Conservation (phyloP, 2,113 vertebrate species). For the Electrona antarctica region DNA sequence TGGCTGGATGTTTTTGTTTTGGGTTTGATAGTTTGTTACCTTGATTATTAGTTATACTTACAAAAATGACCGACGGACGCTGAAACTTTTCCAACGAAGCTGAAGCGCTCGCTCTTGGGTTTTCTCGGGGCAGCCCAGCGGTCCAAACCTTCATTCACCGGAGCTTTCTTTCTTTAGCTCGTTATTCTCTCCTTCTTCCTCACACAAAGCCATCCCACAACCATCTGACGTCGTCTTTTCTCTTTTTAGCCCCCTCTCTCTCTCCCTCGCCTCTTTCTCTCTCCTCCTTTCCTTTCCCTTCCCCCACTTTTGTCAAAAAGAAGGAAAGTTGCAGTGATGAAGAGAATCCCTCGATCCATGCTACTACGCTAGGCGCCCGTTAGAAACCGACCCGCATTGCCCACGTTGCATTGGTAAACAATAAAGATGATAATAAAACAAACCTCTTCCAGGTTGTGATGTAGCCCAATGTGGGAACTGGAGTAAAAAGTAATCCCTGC, state of each 20-base stretch:
- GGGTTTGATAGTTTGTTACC: background rate
- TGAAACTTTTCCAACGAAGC: background rate
- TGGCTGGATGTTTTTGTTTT: too few species aligned
- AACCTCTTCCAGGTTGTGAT: too few species aligned
- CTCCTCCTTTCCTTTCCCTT: slow-evolving; percentile 20
- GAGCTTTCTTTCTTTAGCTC: slow-evolving; percentile 36
- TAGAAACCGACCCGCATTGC: too few species aligned
- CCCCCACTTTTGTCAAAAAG: slow-evolving; percentile 34
- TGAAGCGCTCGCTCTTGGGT: background rate
- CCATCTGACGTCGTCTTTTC: slow-evolving; percentile 51
- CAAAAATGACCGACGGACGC: slow-evolving; percentile 6
- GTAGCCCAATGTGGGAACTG: too few species aligned
- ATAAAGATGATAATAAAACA: too few species aligned
- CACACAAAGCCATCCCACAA: slow-evolving; percentile 42
- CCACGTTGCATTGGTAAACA: too few species aligned
- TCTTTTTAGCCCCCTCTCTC: slow-evolving; percentile 6
- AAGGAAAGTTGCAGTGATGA: slow-evolving; percentile 20
- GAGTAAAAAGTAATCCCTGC: too few species aligned
- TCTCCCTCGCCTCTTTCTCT: background rate
- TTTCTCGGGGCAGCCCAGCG: slow-evolving; percentile 8
- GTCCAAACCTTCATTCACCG: slow-evolving; percentile 38
- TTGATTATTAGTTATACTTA: slow-evolving; percentile 38
- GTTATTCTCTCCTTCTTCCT: slow-evolving; percentile 7
- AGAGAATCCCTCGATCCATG: background rate
- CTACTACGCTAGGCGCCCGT: background rate